Base-by-base conservation (phyloP, 2,888 invertebrate species). In the Athripsodes cinereus region DNA sequence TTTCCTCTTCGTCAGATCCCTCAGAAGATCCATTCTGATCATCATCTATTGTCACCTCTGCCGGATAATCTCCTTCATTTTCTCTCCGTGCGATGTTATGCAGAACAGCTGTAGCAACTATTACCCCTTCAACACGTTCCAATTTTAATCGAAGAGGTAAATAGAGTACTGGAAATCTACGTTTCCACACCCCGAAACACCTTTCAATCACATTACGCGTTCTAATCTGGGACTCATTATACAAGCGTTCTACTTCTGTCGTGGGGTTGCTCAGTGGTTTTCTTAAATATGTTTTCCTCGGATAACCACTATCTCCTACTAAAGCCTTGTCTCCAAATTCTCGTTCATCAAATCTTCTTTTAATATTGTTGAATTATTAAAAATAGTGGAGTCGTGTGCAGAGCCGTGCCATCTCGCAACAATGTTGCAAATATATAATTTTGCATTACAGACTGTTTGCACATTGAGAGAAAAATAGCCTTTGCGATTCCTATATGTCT, bases 161-260 rank as follows among this genome's bases (percentile, higher is more conserved):
- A 46, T 16, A 46, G 5, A 46, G 13, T 11, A 18, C 46, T 46
- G 46, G 57, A 46, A 63, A 64, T 10, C 64, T 21, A 34, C 55
- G 56, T 48, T 64, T 64, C 63, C 60, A 62, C n/a, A 64, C 57
- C 2, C 62, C 62, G 52, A 64, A 60, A 35, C 64, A 65, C 10
- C 64, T 35, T 51, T 65, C 64, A 5, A 64, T 57, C 10, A 35
- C 40, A 47, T 64, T 63, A 8, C 60, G 22, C 13, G 63, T 62
- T 10, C 2, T 2, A 13, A 62, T 62, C 2, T 63, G 64, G n/a
- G 60, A 19, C 31, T 16, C 46, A 46, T 46, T 46, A 46, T 46
- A 46, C 5, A 46, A 16, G 6, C 13, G 13, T 18, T 46, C 46
- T 16, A 6, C 46, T 6, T 18, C 16, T 13, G 46, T 46, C 18